Evolutionary conservation across 2,888 invertebrate species (phyloP).

Genomic region (Chymomyza fuscimana): DNA sequence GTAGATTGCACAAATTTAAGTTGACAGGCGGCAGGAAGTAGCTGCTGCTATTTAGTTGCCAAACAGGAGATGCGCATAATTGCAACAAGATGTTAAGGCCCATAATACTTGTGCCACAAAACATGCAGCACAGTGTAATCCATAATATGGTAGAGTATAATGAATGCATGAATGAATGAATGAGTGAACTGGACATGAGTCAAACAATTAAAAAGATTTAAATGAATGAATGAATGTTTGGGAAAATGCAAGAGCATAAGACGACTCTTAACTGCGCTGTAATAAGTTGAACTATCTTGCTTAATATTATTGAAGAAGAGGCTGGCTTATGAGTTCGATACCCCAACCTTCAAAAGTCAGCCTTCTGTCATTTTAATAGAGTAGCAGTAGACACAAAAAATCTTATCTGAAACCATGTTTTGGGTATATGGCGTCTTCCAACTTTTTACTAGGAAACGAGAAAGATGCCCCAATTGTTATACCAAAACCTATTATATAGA

Average conservation of each 20-base stretch:
- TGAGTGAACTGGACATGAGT: background rate
- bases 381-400: too few species aligned
- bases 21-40: constrained; percentile 67
- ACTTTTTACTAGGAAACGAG: too few species aligned
- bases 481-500: too few species aligned
- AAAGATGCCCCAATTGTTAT: too few species aligned
- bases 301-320: too few species aligned
- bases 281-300: background rate
- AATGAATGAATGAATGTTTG: background rate
- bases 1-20: constrained; percentile 59
- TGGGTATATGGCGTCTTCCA: too few species aligned
- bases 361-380: too few species aligned
- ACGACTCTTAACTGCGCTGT: background rate
- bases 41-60: constrained; percentile 66
- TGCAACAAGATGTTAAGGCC: constrained; percentile 47
- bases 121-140: background rate
- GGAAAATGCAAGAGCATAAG: background rate
- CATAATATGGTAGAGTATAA: background rate
- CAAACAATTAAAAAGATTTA: background rate
- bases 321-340: too few species aligned
- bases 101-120: background rate
- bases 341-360: too few species aligned
- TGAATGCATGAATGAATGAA: background rate
- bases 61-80: constrained; percentile 70
- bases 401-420: too few species aligned